phyloP scores from a whole-genome alignment of 2,888 invertebrate species.

The Eilema depressum region DNA sequence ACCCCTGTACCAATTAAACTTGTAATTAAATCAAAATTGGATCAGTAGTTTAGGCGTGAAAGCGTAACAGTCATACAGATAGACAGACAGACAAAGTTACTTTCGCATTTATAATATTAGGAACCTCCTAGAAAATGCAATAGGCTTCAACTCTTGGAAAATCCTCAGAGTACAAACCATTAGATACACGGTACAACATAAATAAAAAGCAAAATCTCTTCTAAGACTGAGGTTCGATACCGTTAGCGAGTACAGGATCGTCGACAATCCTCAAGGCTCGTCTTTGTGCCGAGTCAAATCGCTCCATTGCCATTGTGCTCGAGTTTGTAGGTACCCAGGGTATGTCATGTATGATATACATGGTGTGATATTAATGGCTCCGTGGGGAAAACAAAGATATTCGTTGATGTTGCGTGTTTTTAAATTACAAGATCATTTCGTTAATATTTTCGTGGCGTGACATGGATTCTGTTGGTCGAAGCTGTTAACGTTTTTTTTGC shows the following conservation, averaged over 20 bases:
- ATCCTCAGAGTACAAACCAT: neutral
- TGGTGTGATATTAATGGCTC: neutral
- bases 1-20: no score
- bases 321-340: slow-evolving; percentile 1
- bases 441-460: neutral
- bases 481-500: no score
- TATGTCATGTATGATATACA: neutral
- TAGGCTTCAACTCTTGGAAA: neutral
- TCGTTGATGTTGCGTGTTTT: neutral
- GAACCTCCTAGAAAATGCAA: neutral
- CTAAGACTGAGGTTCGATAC: neutral
- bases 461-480: neutral
- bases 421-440: neutral
- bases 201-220: neutral
- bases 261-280: neutral
- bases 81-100: no score
- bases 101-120: no score
- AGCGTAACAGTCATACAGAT: no score
- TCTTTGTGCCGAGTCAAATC: neutral
- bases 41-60: no score
- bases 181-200: neutral
- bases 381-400: neutral
- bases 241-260: no score
- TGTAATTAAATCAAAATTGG: no score
- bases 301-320: neutral